Percentiles rank a stretch among this genome's conserved stretches.
Evolutionary conservation across 2,797 vertebrate species (phyloP).

Genomic region (Naso thynnoides): DNA sequence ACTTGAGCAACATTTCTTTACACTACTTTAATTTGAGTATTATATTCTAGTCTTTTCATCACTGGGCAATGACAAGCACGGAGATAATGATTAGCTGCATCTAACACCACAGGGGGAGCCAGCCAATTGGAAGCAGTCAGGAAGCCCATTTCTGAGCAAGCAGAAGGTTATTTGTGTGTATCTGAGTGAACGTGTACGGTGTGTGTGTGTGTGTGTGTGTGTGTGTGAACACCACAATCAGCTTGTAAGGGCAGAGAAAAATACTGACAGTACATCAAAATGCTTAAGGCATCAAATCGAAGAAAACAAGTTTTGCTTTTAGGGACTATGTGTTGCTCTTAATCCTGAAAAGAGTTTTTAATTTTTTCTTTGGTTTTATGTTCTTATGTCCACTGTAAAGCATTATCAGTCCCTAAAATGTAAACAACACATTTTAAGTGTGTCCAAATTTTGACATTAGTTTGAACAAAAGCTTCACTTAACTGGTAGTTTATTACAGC

Average conservation of each 20-base stretch:
- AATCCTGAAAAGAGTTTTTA: neutral
- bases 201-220: neutral
- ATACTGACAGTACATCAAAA: neutral
- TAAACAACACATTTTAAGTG: neutral
- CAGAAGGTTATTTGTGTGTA: neutral
- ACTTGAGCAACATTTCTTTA: neutral
- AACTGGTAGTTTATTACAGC: neutral
- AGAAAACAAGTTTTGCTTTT: neutral
- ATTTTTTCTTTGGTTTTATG: neutral
- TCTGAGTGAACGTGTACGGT: neutral
- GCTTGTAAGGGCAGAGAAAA: neutral
- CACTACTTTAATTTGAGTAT: neutral
- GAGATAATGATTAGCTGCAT: slow-evolving; percentile 27
- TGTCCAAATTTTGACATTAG: no score
- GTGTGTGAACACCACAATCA: neutral
- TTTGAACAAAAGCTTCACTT: no score
- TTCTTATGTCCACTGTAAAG: neutral
- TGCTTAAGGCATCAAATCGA: neutral
- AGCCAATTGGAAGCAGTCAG: slow-evolving; percentile 4
- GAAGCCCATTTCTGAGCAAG: neutral
- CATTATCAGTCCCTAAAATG: neutral
- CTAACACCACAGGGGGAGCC: neutral
- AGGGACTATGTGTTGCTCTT: neutral
- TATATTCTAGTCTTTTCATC: neutral
- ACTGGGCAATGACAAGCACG: neutral